Percentiles rank a stretch among this genome's conserved stretches.
Evolutionary conservation across 1,140 invertebrate genomes (phyloP).

Genomic region (Lasaia peninsularis): DNA sequence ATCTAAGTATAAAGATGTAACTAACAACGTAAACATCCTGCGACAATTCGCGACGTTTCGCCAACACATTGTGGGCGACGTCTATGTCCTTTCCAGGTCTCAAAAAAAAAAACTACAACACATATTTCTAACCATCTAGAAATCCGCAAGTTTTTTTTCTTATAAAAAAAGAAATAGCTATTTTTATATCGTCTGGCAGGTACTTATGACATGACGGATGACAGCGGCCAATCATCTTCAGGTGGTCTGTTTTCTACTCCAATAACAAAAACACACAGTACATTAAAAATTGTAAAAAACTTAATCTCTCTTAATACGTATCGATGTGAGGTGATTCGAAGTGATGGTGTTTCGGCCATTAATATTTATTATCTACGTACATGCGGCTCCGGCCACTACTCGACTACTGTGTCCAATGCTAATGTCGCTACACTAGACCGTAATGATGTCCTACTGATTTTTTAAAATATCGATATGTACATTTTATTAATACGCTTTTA

Average conservation of each 20-base stretch:
- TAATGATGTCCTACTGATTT: constrained; percentile 18
- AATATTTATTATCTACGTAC: constrained; percentile 21
- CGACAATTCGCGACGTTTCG: too few relatives aligned
- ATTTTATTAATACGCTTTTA: neutral
- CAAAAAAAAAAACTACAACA: too few relatives aligned
- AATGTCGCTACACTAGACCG: constrained; percentile 21
- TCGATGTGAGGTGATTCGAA: constrained; percentile 1
- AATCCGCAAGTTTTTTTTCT: too few relatives aligned
- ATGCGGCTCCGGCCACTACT: constrained; percentile 13
- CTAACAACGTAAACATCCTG: too few relatives aligned
- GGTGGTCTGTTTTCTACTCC: neutral
- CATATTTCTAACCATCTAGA: too few relatives aligned
- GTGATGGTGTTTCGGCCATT: neutral
- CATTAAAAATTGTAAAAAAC: constrained; percentile 1
- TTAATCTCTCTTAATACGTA: neutral
- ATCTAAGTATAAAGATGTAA: too few relatives aligned
- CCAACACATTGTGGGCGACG: too few relatives aligned
- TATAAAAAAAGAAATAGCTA: too few relatives aligned
- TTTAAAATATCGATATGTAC: constrained; percentile 18
- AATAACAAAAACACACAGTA: neutral
- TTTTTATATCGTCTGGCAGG: neutral
- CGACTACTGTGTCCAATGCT: constrained; percentile 38
- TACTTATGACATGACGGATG: neutral
- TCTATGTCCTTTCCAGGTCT: too few relatives aligned
- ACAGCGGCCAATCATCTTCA: neutral